Evolutionary conservation across 2,797 vertebrate genomes (phyloP).

Genomic region (Xenops minutus): DNA sequence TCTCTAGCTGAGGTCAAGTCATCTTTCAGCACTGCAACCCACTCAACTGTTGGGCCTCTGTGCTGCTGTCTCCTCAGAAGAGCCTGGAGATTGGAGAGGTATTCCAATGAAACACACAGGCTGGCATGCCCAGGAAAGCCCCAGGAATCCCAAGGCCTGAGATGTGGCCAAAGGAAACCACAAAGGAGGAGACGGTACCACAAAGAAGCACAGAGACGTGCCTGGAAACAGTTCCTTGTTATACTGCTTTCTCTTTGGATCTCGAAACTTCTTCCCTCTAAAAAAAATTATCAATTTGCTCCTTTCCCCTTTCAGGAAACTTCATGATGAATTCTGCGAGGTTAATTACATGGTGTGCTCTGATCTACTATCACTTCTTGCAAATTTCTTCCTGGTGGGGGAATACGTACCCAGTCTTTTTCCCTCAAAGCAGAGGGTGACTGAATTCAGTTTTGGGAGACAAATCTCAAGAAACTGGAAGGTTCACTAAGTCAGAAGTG

Average conservation of each 20-base stretch:
- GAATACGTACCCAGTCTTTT: background rate
- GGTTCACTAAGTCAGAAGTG: background rate
- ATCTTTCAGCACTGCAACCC: background rate
- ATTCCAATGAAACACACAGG: background rate
- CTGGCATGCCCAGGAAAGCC: background rate
- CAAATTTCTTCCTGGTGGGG: background rate
- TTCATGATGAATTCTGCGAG: background rate
- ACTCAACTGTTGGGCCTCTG: background rate
- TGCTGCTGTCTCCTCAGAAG: background rate
- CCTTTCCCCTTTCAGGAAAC: background rate
- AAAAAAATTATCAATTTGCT: background rate
- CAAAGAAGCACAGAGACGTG: background rate
- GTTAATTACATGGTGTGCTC: background rate
- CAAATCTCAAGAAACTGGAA: background rate
- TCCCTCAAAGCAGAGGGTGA: background rate
- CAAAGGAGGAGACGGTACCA: background rate
- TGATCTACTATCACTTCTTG: background rate
- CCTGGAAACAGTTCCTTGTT: background rate
- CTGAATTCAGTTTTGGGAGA: background rate
- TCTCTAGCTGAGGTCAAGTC: background rate
- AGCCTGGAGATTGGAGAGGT: background rate
- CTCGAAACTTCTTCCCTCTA: background rate
- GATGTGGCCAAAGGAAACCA: background rate
- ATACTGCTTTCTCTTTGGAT: background rate
- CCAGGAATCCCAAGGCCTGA: background rate